Percentiles rank a stretch among this genome's conserved stretches.
phyloP scores from a whole-genome alignment of 1,140 invertebrate genomes.

The Drosophila azteca region DNA sequence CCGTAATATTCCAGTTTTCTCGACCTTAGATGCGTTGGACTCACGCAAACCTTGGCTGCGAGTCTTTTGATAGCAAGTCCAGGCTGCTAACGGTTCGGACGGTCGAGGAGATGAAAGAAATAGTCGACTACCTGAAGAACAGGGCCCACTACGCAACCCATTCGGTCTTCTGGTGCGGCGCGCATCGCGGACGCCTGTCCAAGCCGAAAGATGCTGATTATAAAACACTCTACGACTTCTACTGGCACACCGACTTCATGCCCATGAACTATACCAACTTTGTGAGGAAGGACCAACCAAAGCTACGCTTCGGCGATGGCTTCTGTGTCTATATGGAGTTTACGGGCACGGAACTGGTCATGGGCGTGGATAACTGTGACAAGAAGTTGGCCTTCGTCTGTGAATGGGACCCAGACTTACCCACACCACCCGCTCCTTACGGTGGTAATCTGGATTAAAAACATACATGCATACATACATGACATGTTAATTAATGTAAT shows the following conservation, averaged over 20 bases:
- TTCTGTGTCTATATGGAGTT: slow-evolving; percentile 52
- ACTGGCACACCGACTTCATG: slow-evolving; percentile 46
- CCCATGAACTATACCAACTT: slow-evolving; percentile 63
- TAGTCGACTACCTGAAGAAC: slow-evolving; percentile 29
- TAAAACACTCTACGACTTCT: slow-evolving; percentile 28
- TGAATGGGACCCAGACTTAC: not conserved
- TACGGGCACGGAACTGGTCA: slow-evolving; percentile 22
- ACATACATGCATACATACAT: too few relatives aligned
- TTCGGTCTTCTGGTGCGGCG: slow-evolving; percentile 51
- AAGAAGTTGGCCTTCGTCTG: slow-evolving; percentile 48
- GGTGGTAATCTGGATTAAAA: too few relatives aligned
- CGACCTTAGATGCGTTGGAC: slow-evolving; percentile 50
- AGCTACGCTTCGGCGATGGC: slow-evolving; percentile 12
- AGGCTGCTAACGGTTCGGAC: slow-evolving; percentile 35
- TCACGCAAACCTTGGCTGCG: slow-evolving; percentile 53
- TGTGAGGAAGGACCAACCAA: not conserved
- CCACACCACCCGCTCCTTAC: not conserved
- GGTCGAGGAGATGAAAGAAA: slow-evolving; percentile 24
- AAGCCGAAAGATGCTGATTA: slow-evolving; percentile 8
- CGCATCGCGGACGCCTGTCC: slow-evolving; percentile 49
- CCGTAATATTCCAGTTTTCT: not conserved
- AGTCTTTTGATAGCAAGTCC: slow-evolving; percentile 37
- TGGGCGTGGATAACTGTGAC: slow-evolving; percentile 30
- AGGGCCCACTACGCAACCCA: slow-evolving; percentile 40
- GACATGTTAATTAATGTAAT: too few relatives aligned